These are phyloP conservation scores for Hymenochirus boettgeri DNA, from an alignment of 2,113 vertebrate species.

Conservation along the genomic window DNA sequence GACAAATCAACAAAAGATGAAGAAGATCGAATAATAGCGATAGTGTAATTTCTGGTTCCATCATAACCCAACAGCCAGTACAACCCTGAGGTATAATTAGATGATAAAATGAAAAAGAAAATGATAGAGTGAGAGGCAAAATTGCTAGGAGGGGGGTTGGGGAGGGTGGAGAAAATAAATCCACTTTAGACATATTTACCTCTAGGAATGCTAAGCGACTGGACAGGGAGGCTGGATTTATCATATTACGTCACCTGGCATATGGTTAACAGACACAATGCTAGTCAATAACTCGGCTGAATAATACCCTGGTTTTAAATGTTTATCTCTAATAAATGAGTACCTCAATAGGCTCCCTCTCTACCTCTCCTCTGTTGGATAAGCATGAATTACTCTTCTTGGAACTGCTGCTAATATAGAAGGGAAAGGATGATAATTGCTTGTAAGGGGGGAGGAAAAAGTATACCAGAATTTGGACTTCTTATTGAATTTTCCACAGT, in stretches of 20 bases:
- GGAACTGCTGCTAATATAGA: neutral
- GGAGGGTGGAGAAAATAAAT: slow-evolving; percentile 26
- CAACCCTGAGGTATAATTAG: slow-evolving; percentile 1
- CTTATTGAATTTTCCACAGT: no score
- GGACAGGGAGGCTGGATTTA: slow-evolving; percentile 15
- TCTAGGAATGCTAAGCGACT: slow-evolving; percentile 35
- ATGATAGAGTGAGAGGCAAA: neutral
- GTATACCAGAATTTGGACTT: no score
- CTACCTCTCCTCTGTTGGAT: neutral
- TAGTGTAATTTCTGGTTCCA: neutral
- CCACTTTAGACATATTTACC: slow-evolving; percentile 22
- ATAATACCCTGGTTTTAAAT: slow-evolving; percentile 21
- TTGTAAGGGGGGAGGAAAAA: no score
- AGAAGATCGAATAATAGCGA: slow-evolving; percentile 1
- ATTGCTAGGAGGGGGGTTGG: neutral
- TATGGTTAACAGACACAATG: slow-evolving; percentile 34
- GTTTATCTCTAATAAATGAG: slow-evolving; percentile 30
- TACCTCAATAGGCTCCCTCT: neutral
- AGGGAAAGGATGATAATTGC: neutral
- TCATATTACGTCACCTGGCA: slow-evolving; percentile 17
- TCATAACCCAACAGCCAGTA: slow-evolving; percentile 1
- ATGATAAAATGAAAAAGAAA: slow-evolving; percentile 5
- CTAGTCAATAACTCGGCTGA: slow-evolving; percentile 30
- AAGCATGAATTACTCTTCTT: neutral
- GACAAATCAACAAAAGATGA: neutral